A percentile compares a stretch with the other conserved stretches of the same genome.
These are phyloP conservation scores for Sylvicola cinctus DNA, from an alignment of 2,888 invertebrate genomes.

Conservation along the genomic window DNA sequence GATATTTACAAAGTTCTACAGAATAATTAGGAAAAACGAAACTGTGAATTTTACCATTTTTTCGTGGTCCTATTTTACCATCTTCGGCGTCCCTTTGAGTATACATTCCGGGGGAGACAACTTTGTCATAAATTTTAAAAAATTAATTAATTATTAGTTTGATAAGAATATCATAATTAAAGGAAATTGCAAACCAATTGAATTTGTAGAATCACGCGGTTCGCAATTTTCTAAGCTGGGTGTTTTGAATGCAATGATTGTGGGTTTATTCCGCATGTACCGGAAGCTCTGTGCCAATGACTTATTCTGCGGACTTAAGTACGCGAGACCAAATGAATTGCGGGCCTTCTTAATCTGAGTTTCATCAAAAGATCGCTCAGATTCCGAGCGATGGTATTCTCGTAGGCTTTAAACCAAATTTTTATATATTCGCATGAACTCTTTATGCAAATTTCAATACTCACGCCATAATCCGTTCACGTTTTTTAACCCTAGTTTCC, in stretches of 20 bases:
- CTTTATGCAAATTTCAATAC: slow-evolving; percentile 17
- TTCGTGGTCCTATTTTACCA: slow-evolving; percentile 29
- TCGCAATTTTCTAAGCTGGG: slow-evolving; percentile 57
- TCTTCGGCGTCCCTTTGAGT: slow-evolving; percentile 36
- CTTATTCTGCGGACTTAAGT: slow-evolving; percentile 55
- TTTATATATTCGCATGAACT: neutral
- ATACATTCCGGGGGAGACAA: slow-evolving; percentile 12
- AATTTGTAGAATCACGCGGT: slow-evolving; percentile 30
- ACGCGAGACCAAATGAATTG: slow-evolving; percentile 42
- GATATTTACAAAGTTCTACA: too few relatives aligned
- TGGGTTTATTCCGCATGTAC: slow-evolving; percentile 79
- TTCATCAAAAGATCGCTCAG: slow-evolving; percentile 55
- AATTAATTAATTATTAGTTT: neutral
- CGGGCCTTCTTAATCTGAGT: slow-evolving; percentile 39
- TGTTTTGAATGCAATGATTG: slow-evolving; percentile 71
- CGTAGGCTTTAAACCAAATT: slow-evolving; percentile 29
- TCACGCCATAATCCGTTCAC: slow-evolving; percentile 48
- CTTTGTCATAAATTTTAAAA: slow-evolving; percentile 6
- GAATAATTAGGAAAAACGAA: too few relatives aligned
- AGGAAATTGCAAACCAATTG: slow-evolving; percentile 28
- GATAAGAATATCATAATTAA: neutral
- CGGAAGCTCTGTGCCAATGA: slow-evolving; percentile 68
- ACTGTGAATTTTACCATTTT: too few relatives aligned
- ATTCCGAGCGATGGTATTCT: slow-evolving; percentile 57
- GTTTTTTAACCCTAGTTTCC: slow-evolving; percentile 48